These are phyloP conservation scores for Parapsyche elsis DNA, from an alignment of 1,140 invertebrate species.

Conservation along the genomic window DNA sequence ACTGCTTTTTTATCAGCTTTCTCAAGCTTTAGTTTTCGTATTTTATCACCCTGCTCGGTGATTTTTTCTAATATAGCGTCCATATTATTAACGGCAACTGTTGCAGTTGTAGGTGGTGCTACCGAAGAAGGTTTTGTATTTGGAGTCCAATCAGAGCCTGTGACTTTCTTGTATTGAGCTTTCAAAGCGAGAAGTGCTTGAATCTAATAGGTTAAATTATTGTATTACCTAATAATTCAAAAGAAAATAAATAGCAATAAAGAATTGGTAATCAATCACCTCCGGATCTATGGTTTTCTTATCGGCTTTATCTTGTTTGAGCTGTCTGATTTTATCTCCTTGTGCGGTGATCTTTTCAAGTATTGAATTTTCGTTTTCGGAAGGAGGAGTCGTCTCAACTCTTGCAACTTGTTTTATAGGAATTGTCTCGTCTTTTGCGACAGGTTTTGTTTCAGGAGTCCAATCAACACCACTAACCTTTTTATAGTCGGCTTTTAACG, in stretches of 20 bases:
- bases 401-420: conserved; percentile 10
- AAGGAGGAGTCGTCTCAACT: not conserved
- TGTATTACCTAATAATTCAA: not conserved
- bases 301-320: conserved; percentile 74
- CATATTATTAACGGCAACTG: conserved; percentile 45
- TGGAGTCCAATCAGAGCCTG: conserved; percentile 75
- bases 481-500: conserved; percentile 80
- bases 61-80: conserved; percentile 61
- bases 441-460: conserved; percentile 66
- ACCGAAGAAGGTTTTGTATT: conserved; percentile 55
- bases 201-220: conserved; percentile 59
- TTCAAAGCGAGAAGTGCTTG: conserved; percentile 76
- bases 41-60: conserved; percentile 74
- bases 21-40: conserved; percentile 75
- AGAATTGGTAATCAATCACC: conserved; percentile 32
- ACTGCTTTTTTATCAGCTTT: conserved; percentile 71
- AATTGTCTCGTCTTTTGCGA: not conserved
- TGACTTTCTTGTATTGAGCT: conserved; percentile 72
- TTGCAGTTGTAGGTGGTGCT: conserved; percentile 43
- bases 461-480: conserved; percentile 73
- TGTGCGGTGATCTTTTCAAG: conserved; percentile 68
- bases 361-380: conserved; percentile 47
- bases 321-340: conserved; percentile 76
- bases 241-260: conserved; percentile 10
- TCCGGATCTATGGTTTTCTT: conserved; percentile 69